Percentiles rank a stretch among this genome's conserved stretches.
Evolutionary conservation across 2,888 invertebrate species (phyloP).

Genomic region (Venusia cambrica): DNA sequence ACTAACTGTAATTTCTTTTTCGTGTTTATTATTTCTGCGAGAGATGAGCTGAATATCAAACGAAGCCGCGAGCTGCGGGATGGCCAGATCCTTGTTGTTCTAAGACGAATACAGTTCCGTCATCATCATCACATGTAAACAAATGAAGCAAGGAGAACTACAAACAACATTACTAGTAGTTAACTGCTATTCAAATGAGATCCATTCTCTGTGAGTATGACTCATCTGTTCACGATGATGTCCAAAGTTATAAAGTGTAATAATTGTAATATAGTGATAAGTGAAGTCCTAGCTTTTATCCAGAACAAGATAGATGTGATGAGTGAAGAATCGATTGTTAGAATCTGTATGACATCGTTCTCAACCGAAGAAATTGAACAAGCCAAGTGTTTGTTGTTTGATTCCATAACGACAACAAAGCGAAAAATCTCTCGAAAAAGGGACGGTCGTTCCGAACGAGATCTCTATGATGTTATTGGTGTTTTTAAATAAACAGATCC

Average conservation of each 20-base stretch:
- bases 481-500: conserved; percentile 7
- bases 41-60: conserved; percentile 24
- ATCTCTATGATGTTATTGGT: conserved; percentile 7
- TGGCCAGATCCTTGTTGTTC: conserved; percentile 5
- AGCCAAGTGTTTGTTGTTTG: conserved; percentile 13
- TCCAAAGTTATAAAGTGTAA: conserved; percentile 1
- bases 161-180: too few relatives aligned
- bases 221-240: too few relatives aligned
- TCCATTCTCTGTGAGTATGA: too few relatives aligned
- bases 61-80: conserved; percentile 11
- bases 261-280: conserved; percentile 3
- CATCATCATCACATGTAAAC: too few relatives aligned
- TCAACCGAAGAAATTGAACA: conserved; percentile 25
- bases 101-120: neutral
- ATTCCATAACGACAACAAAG: conserved; percentile 2
- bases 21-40: conserved; percentile 30
- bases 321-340: conserved; percentile 9
- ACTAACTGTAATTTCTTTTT: conserved; percentile 29
- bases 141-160: too few relatives aligned
- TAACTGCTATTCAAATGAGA: too few relatives aligned
- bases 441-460: conserved; percentile 1
- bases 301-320: conserved; percentile 8
- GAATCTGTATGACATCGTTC: conserved; percentile 14
- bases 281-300: conserved; percentile 1
- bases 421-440: conserved; percentile 8